Conservation (phyloP, 2,113 vertebrate genomes). For the Hoplias malabaricus region DNA sequence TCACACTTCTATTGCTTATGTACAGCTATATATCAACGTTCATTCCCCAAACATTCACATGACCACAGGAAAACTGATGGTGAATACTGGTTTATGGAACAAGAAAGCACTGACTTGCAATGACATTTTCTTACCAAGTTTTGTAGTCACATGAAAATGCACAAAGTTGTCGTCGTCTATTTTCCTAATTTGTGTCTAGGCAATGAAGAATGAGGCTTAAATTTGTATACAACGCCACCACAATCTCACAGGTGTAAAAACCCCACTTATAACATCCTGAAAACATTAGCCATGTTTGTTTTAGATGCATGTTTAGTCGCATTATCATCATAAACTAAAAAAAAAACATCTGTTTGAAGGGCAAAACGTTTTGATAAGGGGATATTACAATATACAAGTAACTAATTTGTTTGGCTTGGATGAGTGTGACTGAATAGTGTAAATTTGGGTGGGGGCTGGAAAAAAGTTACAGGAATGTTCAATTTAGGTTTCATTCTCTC, state of each 20-base stretch:
- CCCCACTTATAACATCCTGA: not conserved
- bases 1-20: slow-evolving; percentile 7
- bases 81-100: not conserved
- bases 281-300: not conserved
- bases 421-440: not conserved
- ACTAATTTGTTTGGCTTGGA: not conserved
- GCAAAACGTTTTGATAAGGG: not conserved
- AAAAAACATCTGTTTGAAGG: not conserved
- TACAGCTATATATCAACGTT: not conserved
- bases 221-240: not conserved
- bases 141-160: not conserved
- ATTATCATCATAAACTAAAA: not conserved
- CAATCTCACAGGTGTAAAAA: not conserved
- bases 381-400: not conserved
- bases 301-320: not conserved
- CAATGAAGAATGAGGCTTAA: not conserved
- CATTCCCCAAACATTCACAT: not conserved
- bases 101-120: not conserved
- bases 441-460: not conserved
- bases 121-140: not conserved
- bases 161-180: too few relatives aligned
- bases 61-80: not conserved
- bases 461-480: slow-evolving; percentile 59
- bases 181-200: not conserved
- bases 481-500: slow-evolving; percentile 26